phyloP scores from a whole-genome alignment of 2,888 invertebrate species.

The Thalpophila matura region DNA sequence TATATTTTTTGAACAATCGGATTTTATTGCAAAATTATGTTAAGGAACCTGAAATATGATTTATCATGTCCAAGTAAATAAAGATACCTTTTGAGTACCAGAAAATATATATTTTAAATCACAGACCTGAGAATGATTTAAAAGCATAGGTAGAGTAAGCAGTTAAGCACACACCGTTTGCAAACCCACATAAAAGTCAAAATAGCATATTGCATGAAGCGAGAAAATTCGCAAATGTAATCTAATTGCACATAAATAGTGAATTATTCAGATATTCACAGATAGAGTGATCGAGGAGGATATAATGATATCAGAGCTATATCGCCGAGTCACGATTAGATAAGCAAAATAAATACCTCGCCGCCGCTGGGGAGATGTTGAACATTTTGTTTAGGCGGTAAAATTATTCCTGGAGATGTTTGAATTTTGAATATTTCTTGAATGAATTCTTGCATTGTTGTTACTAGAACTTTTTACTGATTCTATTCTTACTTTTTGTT shows the following conservation, averaged over 20 bases:
- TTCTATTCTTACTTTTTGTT: neutral
- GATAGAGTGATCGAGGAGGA: conserved; percentile 41
- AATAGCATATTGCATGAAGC: too few relatives aligned
- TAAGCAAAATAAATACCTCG: conserved; percentile 51
- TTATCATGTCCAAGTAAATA: too few relatives aligned
- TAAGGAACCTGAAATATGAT: too few relatives aligned
- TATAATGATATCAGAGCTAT: conserved; percentile 55
- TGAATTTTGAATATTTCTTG: conserved; percentile 21
- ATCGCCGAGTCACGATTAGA: conserved; percentile 51
- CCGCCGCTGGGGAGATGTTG: conserved; percentile 4
- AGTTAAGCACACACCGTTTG: too few relatives aligned
- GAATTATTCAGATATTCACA: conserved; percentile 47
- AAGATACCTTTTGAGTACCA: too few relatives aligned
- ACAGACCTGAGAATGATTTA: too few relatives aligned
- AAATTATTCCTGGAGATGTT: conserved; percentile 24
- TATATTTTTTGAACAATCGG: too few relatives aligned
- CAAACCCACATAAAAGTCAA: neutral
- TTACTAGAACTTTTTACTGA: too few relatives aligned
- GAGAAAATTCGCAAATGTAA: conserved; percentile 3
- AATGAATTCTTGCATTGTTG: neutral
- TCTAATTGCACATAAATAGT: conserved; percentile 24
- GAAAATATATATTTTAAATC: too few relatives aligned
- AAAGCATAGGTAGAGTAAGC: too few relatives aligned
- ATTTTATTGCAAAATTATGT: too few relatives aligned
- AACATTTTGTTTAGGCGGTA: conserved; percentile 39